Percentiles rank a stretch among this genome's conserved stretches.
Conservation (phyloP, 2,797 vertebrate genomes). For the Rousettus madagascariensis region DNA sequence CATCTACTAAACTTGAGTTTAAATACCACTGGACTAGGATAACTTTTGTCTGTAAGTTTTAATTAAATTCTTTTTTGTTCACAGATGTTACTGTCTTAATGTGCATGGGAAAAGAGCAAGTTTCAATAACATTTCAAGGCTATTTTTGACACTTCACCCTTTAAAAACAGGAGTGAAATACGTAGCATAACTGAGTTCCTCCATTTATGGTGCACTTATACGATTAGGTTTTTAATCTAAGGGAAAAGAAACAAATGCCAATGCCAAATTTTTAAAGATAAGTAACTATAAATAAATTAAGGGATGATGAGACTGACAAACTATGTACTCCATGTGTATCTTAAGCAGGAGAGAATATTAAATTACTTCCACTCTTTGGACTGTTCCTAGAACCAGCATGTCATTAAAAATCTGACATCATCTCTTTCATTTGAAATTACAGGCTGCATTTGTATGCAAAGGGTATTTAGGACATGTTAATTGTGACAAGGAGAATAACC, state of each 20-base stretch:
- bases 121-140: constrained; percentile 46
- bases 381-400: neutral
- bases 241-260: neutral
- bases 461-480: neutral
- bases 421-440: constrained; percentile 51
- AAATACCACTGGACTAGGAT: neutral
- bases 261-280: constrained; percentile 27
- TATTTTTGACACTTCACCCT: neutral
- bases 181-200: neutral
- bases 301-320: constrained; percentile 33
- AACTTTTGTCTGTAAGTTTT: constrained; percentile 13
- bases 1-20: neutral
- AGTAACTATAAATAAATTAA: constrained; percentile 63
- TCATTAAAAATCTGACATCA: constrained; percentile 68
- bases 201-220: neutral
- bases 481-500: neutral
- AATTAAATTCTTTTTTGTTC: constrained; percentile 51
- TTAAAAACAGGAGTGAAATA: constrained; percentile 39
- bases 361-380: constrained; percentile 25
- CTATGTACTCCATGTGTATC: constrained; percentile 6
- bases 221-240: constrained; percentile 51
- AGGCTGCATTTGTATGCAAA: neutral
- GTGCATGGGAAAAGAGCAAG: neutral
- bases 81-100: constrained; percentile 2
- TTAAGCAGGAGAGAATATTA: constrained; percentile 26